Conservation (phyloP, 2,797 vertebrate species). For the Myripristis jacobus region DNA sequence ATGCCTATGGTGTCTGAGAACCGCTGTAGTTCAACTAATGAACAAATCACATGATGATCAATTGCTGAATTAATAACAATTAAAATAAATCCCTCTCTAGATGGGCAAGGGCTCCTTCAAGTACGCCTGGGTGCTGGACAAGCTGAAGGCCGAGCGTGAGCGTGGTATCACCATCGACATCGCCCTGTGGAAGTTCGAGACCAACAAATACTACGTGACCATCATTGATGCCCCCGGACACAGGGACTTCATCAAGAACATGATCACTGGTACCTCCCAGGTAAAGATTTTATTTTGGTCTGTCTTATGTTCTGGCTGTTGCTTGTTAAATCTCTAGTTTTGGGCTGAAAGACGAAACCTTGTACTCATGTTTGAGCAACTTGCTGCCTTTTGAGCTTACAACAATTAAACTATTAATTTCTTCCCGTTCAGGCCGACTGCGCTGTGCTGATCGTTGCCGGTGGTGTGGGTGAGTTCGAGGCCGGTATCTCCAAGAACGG, state of each 20-base stretch:
- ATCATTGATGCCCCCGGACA: conserved; percentile 88
- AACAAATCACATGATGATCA: no score
- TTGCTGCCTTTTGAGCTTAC: no score
- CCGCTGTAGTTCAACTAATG: no score
- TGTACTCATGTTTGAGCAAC: no score
- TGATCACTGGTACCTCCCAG: conserved; percentile 90
- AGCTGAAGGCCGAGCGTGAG: conserved; percentile 87
- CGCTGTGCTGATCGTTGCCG: conserved; percentile 86
- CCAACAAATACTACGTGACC: conserved; percentile 84
- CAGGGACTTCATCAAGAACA: conserved; percentile 90
- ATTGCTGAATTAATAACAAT: no score
- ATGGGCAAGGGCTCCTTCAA: conserved; percentile 90
- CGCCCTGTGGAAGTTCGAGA: conserved; percentile 88
- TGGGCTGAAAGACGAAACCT: no score
- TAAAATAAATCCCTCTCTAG: conserved; percentile 66
- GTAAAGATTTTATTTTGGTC: conserved; percentile 52
- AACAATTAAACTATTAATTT: no score
- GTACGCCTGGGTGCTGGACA: conserved; percentile 88
- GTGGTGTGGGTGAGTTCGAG: conserved; percentile 86
- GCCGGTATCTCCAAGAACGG: conserved; percentile 88
- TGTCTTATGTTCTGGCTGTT: no score
- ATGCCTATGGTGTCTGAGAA: no score
- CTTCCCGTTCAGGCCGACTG: conserved; percentile 82
- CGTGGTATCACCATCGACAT: conserved; percentile 89
- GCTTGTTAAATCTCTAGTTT: no score